Evolutionary conservation across 1,140 invertebrate genomes (phyloP).

Genomic region (Spodoptera litura): DNA sequence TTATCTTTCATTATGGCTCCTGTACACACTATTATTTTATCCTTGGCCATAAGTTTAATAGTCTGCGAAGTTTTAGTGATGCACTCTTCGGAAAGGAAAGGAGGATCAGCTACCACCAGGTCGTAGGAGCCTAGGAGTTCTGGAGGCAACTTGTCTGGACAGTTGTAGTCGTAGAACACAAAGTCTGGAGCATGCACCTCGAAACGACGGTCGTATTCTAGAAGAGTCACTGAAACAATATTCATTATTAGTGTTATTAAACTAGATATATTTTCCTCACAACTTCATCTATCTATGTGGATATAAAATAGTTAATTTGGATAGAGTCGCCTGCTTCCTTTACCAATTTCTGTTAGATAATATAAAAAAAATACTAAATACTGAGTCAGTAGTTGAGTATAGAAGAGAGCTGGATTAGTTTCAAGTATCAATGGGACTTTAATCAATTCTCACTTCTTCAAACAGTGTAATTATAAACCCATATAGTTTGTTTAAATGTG

Average conservation of each 20-base stretch:
- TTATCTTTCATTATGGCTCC: slow-evolving; percentile 93
- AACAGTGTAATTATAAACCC: neutral
- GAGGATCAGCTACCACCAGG: slow-evolving; percentile 96
- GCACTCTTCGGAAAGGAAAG: slow-evolving; percentile 97
- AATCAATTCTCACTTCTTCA: neutral
- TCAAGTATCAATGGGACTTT: neutral
- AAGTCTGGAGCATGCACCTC: slow-evolving; percentile 92
- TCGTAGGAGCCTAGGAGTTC: slow-evolving; percentile 90
- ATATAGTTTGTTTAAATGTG: too few species aligned
- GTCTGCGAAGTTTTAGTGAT: slow-evolving; percentile 93
- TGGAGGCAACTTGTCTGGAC: slow-evolving; percentile 90
- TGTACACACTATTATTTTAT: slow-evolving; percentile 96
- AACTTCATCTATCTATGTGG: too few species aligned
- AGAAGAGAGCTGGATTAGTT: too few species aligned
- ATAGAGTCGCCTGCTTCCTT: too few species aligned
- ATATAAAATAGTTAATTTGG: too few species aligned
- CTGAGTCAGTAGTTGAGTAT: too few species aligned
- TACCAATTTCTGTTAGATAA: neutral
- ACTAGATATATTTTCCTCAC: too few species aligned
- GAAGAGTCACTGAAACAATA: slow-evolving; percentile 89
- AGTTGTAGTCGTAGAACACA: slow-evolving; percentile 95
- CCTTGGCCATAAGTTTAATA: slow-evolving; percentile 91
- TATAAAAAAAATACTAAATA: too few species aligned
- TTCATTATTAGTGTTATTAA: slow-evolving; percentile 6
- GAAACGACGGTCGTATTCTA: slow-evolving; percentile 95